Evolutionary conservation across 2,888 invertebrate species (phyloP).

Genomic region (Tetragonisca angustula): DNA sequence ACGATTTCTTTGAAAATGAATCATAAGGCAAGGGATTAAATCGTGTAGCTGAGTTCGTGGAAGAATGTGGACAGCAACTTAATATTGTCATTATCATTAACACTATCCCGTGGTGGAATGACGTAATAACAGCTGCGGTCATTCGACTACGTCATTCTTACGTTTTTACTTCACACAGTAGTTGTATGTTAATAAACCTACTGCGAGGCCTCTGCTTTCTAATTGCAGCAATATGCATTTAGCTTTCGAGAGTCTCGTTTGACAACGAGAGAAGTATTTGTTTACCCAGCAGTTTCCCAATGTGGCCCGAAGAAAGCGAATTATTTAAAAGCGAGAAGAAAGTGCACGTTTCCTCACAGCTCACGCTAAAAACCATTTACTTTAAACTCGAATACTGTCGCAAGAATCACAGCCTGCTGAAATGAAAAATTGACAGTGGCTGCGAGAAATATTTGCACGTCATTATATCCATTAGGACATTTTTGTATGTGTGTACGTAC

Average conservation of each 20-base stretch:
- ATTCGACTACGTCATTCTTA: too few species aligned
- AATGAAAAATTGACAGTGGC: neutral
- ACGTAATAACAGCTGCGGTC: neutral
- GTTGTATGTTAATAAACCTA: neutral
- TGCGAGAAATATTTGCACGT: too few species aligned
- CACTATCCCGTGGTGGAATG: conserved; percentile 10
- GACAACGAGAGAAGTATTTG: neutral
- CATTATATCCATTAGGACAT: too few species aligned
- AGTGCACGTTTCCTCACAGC: neutral
- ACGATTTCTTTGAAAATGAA: neutral
- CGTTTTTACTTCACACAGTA: neutral
- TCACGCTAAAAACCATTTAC: neutral
- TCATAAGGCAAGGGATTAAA: conserved; percentile 16
- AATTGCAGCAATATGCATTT: neutral
- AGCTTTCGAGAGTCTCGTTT: neutral
- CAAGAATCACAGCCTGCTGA: neutral
- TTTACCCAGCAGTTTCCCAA: neutral
- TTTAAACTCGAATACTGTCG: neutral
- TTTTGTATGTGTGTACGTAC: too few species aligned
- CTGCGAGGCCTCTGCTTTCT: neutral
- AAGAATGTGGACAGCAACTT: conserved; percentile 1
- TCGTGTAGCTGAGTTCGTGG: neutral
- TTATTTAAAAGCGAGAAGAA: neutral
- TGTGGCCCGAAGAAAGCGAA: neutral
- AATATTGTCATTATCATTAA: neutral